Evolutionary conservation across 2,113 vertebrate species (phyloP), one percentile per base, ranked within the genome.

Genomic region (Pelmatolapia mariae): DNA sequence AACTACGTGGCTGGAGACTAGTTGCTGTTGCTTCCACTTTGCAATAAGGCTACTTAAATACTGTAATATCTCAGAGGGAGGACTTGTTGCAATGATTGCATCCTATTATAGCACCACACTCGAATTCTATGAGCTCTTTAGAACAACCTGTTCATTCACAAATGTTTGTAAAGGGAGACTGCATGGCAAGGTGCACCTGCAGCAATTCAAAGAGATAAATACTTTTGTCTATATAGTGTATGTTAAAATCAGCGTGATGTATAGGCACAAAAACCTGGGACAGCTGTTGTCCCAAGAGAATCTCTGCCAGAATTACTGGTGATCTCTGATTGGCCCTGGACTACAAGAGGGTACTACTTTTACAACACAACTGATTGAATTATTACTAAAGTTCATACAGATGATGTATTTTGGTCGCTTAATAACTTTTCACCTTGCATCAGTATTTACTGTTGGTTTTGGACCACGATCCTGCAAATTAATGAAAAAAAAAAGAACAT

Each of bases 91-190:
- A 76, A 2, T 45, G 68, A 45, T 76, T 45, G 8, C 40, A 29
- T 76, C 68, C 40, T 76, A 47, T 76, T 76, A 29, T 15, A 19
- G 15, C 15, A 11, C 40, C 40, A 76, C 68, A 47, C 40, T 73
- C 0, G 0, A 73, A 26, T 45, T 45, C 68, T 45, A 45, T 18
- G 40, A 73, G 22, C 8, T 10, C 9, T 11, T 73, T 26, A 7
- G 40, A 73, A 73, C 8, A 18, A 73, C 22, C 40, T 45, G 24
- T 47, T 73, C 4, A 47, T 47, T 73, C 40, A 73, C 40, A 73
- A 45, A 26, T 47, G 38, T 71, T 71, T 43, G 40, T 18, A 47
- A 73, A 73, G 68, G 68, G 22, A 47, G 0, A 18, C 68, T 26
- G 38, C 13, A 4, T 45, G 38, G 22, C 22, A 38, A 0, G 33